Base-by-base conservation (phyloP, 1,140 invertebrate genomes). In the Trissolcus basalis region DNA sequence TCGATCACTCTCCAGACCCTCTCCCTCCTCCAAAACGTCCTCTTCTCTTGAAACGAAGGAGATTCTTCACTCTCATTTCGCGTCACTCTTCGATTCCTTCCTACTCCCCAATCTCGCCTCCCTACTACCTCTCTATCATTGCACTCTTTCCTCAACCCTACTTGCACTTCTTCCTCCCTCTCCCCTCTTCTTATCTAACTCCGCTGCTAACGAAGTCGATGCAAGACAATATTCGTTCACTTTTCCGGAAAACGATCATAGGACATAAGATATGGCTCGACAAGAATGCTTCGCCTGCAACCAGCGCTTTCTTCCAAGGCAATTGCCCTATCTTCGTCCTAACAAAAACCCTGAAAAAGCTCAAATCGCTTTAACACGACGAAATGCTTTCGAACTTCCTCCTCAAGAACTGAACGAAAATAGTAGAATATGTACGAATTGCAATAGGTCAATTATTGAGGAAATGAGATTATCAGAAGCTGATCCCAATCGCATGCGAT, bases 371-470 rank as follows among this genome's bases (percentile, higher is more conserved):
- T 41, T 60, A 2, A 27, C 4, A 10, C 32, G 67, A 50, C 27
- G 58, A 0, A 35, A 44, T 9, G 43, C 32, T 14, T 39, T 32
- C n/a, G 19, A 45, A 32, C 12, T 27, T 13, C 43, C 8, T 14
- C 44, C 58, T 4, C 10, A 43, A 10, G 9, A 43, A 6, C 9
- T 70, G 2, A 49, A 10, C 9, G n/a, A 11, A 12, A 27, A 39
- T 9, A 53, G 59, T 27, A 58, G 60, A 32, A 8, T 72, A n/a
- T 65, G 60, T 13, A n/a, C 51, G 4, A 71, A 63, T 53, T 71
- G 59, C 32, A 45, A 71, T 39, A 13, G 19, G 13, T 49, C 48
- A 3, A 54, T 73, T 4, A 9, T 13, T 1, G 39, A 53, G 15
- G 50, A 73, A 56, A 65, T 73, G 0, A 1, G 36, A 19, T 10